phyloP scores from a whole-genome alignment of 2,797 vertebrate genomes.

The Ctenochaetus hawaiiensis region DNA sequence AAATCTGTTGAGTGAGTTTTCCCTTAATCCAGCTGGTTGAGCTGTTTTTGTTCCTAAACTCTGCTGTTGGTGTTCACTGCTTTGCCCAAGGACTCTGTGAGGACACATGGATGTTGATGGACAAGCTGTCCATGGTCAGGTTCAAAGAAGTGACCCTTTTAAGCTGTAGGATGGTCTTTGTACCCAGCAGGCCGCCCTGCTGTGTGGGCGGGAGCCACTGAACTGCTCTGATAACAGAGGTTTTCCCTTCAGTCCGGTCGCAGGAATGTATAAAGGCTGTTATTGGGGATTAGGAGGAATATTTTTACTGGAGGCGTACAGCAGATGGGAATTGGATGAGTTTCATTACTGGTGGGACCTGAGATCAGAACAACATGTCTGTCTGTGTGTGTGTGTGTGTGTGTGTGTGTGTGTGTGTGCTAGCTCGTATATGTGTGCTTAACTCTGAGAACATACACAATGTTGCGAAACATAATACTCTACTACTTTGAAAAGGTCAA shows the following conservation, averaged over 20 bases:
- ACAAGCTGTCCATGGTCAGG: conserved; percentile 3
- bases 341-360: conserved; percentile 54
- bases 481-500: conserved; percentile 51
- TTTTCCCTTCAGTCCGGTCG: conserved; percentile 14
- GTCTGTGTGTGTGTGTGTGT: conserved; percentile 17
- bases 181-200: conserved; percentile 42
- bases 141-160: conserved; percentile 44
- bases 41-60: conserved; percentile 2
- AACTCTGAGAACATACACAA: conserved; percentile 36
- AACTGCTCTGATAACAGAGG: conserved; percentile 57
- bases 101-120: conserved; percentile 17
- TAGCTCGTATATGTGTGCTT: conserved; percentile 11
- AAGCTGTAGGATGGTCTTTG: conserved; percentile 10
- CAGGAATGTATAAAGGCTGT: conserved; percentile 70
- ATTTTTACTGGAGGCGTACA: conserved; percentile 65
- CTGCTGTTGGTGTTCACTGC: conserved; percentile 7
- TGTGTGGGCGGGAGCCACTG: conserved; percentile 37
- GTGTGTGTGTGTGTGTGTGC: conserved; percentile 16
- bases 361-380: conserved; percentile 58
- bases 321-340: conserved; percentile 67
- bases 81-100: conserved; percentile 1
- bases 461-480: conserved; percentile 39
- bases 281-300: conserved; percentile 69
- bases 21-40: background rate
- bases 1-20: background rate